Base-by-base conservation (phyloP, 2,888 invertebrate species). In the Mythimna ferrago region DNA sequence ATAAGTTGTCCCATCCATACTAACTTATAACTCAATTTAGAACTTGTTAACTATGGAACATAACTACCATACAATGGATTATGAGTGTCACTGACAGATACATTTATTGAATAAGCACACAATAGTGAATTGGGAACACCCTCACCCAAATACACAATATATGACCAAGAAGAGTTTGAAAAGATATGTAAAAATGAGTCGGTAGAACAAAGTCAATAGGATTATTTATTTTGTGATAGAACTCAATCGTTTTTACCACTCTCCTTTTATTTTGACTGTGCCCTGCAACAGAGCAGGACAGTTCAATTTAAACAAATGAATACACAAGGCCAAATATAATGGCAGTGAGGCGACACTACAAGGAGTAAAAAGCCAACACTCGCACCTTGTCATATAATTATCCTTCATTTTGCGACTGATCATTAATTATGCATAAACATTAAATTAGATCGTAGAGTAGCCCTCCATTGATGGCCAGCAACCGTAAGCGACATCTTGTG, bases 1-100 rank as follows among this genome's bases (percentile, higher is more conserved):
- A 11, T 6, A 41, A 32, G 19, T 48, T 65, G 38, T 70, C 44
- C 56, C 35, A 0, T 64, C 48, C 26, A 57, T 70, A 80, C 71
- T 80, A 76, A 81, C 48, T 62, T 32, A 26, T 26, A 26, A 26
- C 26, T 26, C 26, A 26, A 26, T 26, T 26, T 26, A 32, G 7
- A 69, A 21, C 11, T 54, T 69, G n/a, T 60, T 70, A 65, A 66
- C 80, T 53, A 65, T 62, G 61, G 61, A 71, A 83, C 56, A 76
- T 76, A 44, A 56, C 72, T 83, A 81, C 81, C 44, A 9, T 58
- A 38, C 51, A 63, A 73, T 64, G n/a, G 48, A 48, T 60, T 69
- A 35, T 64, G 19, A 11, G 41, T 41, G 14, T 48, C 48, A 58
- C 51, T 57, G 66, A 6, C 32, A 54, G 19, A 62, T 44, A 58